phyloP scores from a whole-genome alignment of 1,140 invertebrate genomes.

The Chironomus striatipennis region DNA sequence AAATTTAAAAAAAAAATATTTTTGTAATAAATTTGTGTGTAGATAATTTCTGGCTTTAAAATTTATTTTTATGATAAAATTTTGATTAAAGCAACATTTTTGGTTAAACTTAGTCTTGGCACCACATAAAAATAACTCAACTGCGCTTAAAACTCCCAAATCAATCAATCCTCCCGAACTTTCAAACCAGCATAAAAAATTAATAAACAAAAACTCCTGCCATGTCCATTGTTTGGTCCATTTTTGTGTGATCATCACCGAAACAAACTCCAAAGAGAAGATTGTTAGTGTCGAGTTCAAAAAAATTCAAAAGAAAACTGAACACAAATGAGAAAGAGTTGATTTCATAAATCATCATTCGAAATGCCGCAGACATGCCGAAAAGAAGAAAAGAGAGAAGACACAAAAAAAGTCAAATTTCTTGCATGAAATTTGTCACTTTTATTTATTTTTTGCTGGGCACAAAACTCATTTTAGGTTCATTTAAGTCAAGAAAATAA shows the following conservation, averaged over 20 bases:
- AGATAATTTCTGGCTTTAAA: no score
- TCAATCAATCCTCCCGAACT: not conserved
- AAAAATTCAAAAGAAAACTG: no score
- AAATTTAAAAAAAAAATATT: no score
- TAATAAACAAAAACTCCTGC: not conserved
- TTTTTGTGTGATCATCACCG: not conserved
- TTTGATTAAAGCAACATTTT: no score
- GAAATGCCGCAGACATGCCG: not conserved
- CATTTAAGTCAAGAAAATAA: not conserved
- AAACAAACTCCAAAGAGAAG: no score
- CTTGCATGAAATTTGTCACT: not conserved
- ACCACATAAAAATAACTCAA: no score
- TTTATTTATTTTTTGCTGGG: not conserved
- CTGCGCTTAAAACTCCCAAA: no score
- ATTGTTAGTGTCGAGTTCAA: no score
- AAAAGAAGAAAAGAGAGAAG: not conserved
- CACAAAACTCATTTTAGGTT: not conserved
- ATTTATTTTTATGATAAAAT: no score
- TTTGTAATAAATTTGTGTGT: no score
- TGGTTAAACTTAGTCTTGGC: no score
- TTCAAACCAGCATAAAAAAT: not conserved
- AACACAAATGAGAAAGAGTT: not conserved
- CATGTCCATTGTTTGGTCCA: conserved; percentile 6
- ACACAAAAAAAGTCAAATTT: not conserved
- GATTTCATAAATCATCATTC: not conserved